Conservation (phyloP, 2,888 invertebrate species). For the Spilosoma lubricipeda region DNA sequence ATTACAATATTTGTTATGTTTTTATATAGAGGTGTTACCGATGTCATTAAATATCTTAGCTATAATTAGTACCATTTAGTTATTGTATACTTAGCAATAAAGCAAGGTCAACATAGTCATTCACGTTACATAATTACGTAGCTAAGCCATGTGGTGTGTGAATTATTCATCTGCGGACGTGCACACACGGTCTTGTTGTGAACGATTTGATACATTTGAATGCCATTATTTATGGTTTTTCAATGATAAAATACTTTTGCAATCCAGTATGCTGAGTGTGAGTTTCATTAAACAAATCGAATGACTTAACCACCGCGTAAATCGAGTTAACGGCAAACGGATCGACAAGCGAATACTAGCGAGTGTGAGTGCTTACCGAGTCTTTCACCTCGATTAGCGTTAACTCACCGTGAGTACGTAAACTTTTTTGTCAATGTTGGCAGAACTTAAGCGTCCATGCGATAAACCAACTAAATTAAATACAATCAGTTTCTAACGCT, state of each 20-base stretch:
- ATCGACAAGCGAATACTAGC: too few species aligned
- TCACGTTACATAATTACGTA: conserved; percentile 40
- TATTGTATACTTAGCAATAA: conserved; percentile 38
- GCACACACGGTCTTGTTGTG: conserved; percentile 5
- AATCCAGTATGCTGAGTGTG: too few species aligned
- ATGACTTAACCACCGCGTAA: too few species aligned
- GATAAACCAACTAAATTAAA: too few species aligned
- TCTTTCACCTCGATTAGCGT: too few species aligned
- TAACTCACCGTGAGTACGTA: too few species aligned
- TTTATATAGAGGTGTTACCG: not conserved
- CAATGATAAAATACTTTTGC: not conserved
- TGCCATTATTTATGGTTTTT: conserved; percentile 14
- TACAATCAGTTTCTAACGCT: too few species aligned
- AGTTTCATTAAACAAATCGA: too few species aligned
- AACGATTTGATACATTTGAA: conserved; percentile 14
- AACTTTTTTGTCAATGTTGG: too few species aligned
- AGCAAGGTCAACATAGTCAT: conserved; percentile 44
- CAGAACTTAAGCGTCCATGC: too few species aligned
- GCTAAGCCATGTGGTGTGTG: conserved; percentile 23
- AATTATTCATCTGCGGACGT: conserved; percentile 19
- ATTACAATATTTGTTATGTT: not conserved
- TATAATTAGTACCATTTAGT: conserved; percentile 12
- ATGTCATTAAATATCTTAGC: not conserved
- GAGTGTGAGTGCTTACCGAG: too few species aligned
- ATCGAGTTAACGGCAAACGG: too few species aligned